Base-by-base conservation (phyloP, 2,888 invertebrate species). In the Epistrophe grossulariae region DNA sequence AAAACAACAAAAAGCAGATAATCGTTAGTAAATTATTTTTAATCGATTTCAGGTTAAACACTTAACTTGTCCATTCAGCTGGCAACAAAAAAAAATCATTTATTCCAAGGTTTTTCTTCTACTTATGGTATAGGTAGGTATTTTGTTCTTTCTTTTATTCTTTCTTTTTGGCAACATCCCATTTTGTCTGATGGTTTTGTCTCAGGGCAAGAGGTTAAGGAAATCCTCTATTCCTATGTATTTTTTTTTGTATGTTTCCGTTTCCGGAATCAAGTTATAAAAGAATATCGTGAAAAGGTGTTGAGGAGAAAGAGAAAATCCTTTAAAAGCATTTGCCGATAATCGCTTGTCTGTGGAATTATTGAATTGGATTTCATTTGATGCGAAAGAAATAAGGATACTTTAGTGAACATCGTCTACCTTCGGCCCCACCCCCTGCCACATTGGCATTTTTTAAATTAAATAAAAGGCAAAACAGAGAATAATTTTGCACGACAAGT, bases 11-110 rank as follows among this genome's bases (percentile, higher is more conserved):
- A 72, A 52, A 55, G 19, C 15, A 17, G 87, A 87, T 87, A 87
- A 87, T 87, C 79, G 79, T 79, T 68, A 87, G 87, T 83, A 87
- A 87, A 87, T 87, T 83, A 87, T 83, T 87, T 87, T 87, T 87
- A 87, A 87, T 87, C 87, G 87, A 87, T 87, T 87, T 76, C 79
- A 71, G 83, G 83, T 83, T 87, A 87, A 78, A 83, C 79, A 83
- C 74, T 87, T 87, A 83, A 79, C 71, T 87, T 72, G 66, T 66
- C 52, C 79, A 62, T 79, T 83, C 87, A 79, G 72, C 78, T 76
- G 83, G 83, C 66, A 87, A 74, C n/a, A 70, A 55, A 78, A 77
- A 50, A 66, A 48, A 73, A 78, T 78, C 57, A 43, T 62, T 79
- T 85, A 78, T 71, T 55, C 40, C 62, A n/a, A n/a, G 11, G 60